Percentiles rank a stretch among this genome's conserved stretches.
These are phyloP conservation scores for Drosophila bunnanda DNA, from an alignment of 2,888 invertebrate species.

Conservation along the genomic window DNA sequence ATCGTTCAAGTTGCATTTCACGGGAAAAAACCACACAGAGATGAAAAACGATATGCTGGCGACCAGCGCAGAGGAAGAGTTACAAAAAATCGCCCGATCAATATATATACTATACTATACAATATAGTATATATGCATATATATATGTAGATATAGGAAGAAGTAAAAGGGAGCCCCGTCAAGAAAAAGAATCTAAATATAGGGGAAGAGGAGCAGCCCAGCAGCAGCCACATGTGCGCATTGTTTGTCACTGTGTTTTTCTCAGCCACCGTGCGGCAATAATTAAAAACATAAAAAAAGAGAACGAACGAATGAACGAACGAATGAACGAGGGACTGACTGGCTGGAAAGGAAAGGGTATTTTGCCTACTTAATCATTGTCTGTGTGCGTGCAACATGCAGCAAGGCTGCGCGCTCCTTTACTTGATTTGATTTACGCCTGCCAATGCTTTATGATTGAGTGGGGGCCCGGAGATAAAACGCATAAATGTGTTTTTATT, in stretches of 20 bases:
- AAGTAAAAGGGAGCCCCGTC: slow-evolving; percentile 10
- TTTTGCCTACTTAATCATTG: slow-evolving; percentile 79
- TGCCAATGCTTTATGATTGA: slow-evolving; percentile 79
- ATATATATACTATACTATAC: slow-evolving; percentile 10
- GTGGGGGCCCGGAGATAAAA: slow-evolving; percentile 58
- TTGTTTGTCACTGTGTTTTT: slow-evolving; percentile 48
- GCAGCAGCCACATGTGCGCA: slow-evolving; percentile 37
- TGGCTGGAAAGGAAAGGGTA: slow-evolving; percentile 43
- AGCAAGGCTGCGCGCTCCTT: slow-evolving; percentile 59
- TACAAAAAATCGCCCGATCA: slow-evolving; percentile 23
- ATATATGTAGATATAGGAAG: slow-evolving; percentile 7
- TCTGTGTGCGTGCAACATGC: slow-evolving; percentile 78
- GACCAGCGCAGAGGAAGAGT: not conserved
- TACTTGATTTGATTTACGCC: slow-evolving; percentile 80
- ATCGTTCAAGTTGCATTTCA: slow-evolving; percentile 44
- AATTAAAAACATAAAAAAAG: slow-evolving; percentile 75
- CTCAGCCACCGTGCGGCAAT: slow-evolving; percentile 69
- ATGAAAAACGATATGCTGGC: slow-evolving; percentile 32
- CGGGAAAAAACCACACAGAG: slow-evolving; percentile 19
- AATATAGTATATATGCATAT: not conserved
- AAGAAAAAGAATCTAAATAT: slow-evolving; percentile 30
- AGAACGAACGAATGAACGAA: not conserved
- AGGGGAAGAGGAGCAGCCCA: slow-evolving; percentile 2
- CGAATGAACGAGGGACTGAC: slow-evolving; percentile 37
- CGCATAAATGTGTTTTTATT: slow-evolving; percentile 72